A percentile compares a stretch with the other conserved stretches of the same genome.
Conservation (phyloP, 2,113 vertebrate genomes). For the Gadus macrocephalus region DNA sequence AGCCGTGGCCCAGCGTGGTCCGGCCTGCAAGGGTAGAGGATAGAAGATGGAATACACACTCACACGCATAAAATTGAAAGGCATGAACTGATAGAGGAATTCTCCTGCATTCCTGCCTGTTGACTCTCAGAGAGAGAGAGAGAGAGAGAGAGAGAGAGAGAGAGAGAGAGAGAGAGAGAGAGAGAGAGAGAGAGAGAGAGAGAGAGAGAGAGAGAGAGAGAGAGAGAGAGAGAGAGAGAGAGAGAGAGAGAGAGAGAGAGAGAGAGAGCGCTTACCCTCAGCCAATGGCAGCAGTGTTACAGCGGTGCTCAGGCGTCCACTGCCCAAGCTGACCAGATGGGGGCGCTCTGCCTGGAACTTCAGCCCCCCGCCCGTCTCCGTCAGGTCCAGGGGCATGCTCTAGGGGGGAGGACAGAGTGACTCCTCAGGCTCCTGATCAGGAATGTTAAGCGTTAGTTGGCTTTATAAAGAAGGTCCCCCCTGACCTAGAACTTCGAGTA, state of each 20-base stretch:
- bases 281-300: constrained; percentile 89
- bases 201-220: not conserved
- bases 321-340: constrained; percentile 93
- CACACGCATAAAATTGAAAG: not conserved
- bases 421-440: not conserved
- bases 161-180: not conserved
- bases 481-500: too few species aligned
- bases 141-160: not conserved
- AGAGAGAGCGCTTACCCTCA: constrained; percentile 76
- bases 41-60: not conserved
- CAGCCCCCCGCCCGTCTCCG: constrained; percentile 83
- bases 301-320: constrained; percentile 87
- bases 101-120: constrained; percentile 20
- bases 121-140: not conserved
- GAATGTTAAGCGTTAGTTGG: not conserved
- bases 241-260: too few species aligned
- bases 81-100: constrained; percentile 12
- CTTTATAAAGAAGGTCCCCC: too few species aligned
- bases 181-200: not conserved
- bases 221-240: not conserved
- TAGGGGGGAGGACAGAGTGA: constrained; percentile 48
- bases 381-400: constrained; percentile 86
- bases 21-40: constrained; percentile 65
- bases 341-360: constrained; percentile 89
- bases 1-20: constrained; percentile 81